phyloP scores from a whole-genome alignment of 2,113 vertebrate species.

The Dromaius novaehollandiae region DNA sequence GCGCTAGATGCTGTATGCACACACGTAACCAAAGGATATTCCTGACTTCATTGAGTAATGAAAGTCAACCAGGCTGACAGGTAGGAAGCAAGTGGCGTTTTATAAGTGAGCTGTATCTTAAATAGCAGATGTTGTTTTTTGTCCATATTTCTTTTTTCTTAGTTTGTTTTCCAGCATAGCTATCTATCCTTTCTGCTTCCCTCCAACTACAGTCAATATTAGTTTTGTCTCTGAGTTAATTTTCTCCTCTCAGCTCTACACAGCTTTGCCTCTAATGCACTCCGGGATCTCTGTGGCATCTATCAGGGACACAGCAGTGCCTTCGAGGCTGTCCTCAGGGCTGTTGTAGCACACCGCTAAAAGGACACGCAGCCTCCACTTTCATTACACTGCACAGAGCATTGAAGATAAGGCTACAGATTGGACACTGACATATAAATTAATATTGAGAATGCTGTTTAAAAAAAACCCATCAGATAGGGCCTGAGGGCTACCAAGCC shows the following conservation, averaged over 20 bases:
- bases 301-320: not conserved
- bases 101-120: not conserved
- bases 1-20: not conserved
- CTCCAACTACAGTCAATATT: not conserved
- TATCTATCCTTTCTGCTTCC: not conserved
- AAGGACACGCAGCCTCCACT: not conserved
- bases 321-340: not conserved
- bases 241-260: not conserved
- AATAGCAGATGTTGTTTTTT: not conserved
- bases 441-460: not conserved
- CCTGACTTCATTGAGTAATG: not conserved
- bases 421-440: not conserved
- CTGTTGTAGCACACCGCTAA: not conserved
- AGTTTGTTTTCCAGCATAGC: not conserved
- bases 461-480: not conserved
- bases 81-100: not conserved
- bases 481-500: not conserved
- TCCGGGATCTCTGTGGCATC: not conserved
- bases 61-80: not conserved
- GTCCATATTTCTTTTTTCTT: not conserved
- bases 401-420: not conserved
- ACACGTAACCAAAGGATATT: not conserved
- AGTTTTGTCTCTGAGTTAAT: not conserved
- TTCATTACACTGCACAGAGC: not conserved
- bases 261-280: accelerated